Evolutionary conservation across 2,888 invertebrate species (phyloP), one percentile per base, ranked within the genome.

Genomic region (Oscheius myriophilus): DNA sequence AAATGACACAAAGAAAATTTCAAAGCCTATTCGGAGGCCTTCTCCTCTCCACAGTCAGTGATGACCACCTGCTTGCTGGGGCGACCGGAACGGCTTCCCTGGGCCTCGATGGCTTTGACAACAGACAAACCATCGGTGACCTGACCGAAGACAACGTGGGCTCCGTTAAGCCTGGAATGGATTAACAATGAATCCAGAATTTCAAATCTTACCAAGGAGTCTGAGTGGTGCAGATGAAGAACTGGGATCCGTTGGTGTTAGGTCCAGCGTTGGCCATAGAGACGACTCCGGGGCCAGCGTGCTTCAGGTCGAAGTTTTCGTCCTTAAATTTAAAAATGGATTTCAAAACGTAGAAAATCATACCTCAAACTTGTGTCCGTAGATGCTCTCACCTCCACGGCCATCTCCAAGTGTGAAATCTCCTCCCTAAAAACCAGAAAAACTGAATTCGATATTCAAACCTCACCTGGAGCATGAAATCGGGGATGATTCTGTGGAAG

Each of bases 71-170:
- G 92, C 89, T 93, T 93, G 73, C 90, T 39, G 41, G 78, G 76
- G 3, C 71, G 45, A 23, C 78, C 78, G 2, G 62, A 67, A 1
- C 76, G 69, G 18, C 70, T 64, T 39, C 78, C 75, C 14, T 71
- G 63, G 46, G 69, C 57, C 42, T 73, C 73, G 39, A 76, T 67
- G n/a, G 54, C 61, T 69, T 73, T 75, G 12, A 77, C 81, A 16
- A 83, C 71, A 16, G 77, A 78, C 82, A 86, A 76, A n/a, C 86
- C 86, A 67, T 87, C 84, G 33, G 95, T 92, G 23, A 97, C 94
- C 87, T 95, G 93, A 0, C 97, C 98, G 89, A 98, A 98, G 0
- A 96, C 97, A 12, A 97, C 96, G 88, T 98, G 97, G 87, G 96
- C 96, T 42, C 91, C 91, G 89, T 98, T 96, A 68, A 98, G 88